Base-by-base conservation (phyloP, 2,888 invertebrate species). In the Lepidochrysops patricia region DNA sequence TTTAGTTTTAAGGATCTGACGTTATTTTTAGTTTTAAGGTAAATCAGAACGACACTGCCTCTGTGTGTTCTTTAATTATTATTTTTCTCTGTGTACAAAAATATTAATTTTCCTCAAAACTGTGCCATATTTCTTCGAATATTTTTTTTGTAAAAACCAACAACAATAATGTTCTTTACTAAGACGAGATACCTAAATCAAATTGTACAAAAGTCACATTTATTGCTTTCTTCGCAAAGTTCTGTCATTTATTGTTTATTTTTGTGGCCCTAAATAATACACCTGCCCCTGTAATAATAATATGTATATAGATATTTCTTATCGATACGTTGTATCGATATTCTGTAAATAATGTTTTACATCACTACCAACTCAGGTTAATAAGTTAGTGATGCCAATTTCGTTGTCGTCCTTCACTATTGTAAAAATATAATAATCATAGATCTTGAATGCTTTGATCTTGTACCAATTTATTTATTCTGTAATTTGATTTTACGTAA, bases 41-140 rank as follows among this genome's bases (percentile, higher is more conserved):
- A 43, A 4, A 19, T 48, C 34, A 57, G 43, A 60, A 52, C 57
- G 35, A 13, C 61, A 64, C 65, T 64, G 63, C 64, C 66, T 60
- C 60, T 62, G 52, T 34, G 29, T 57, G 19, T 57, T 62, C 54
- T 59, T 25, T 54, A 15, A 27, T 57, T 52, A 27, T 57, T 52
- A 54, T 60, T 34, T 37, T 57, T 50, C 35, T 60, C 61, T 26
- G 6, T 60, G 25, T 52, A 57, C 35, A 29, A 56, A 35, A 57
- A 13, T 54, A 29, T 54, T 57, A 37, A 4, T 50, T 60, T 49
- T 48, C 35, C 35, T 70, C 70, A 68, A 59, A 58, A 70, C 65
- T 62, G 75, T 74, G 75, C 74, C 73, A 75, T 74, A 72, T 64
- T 68, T 58, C 35, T 12, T 26, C 9, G 29, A 54, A 54, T 32